Conservation (phyloP, 2,888 invertebrate genomes). For the Pyrgus malvae region DNA sequence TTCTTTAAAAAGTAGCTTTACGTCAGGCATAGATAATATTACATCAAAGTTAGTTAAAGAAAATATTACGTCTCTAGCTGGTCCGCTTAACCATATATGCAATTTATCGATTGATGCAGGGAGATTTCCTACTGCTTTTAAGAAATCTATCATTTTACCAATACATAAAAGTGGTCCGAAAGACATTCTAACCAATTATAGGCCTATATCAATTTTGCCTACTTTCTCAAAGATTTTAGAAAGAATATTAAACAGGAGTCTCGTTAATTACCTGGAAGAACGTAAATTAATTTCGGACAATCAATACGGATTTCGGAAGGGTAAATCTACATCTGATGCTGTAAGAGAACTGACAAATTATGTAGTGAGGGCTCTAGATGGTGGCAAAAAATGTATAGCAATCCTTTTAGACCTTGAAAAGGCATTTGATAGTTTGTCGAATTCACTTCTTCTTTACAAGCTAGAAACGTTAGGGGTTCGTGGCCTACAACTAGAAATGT, state of each 20-base stretch:
- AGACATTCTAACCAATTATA: not conserved
- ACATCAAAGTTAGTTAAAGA: not conserved
- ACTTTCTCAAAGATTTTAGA: slow-evolving; percentile 6
- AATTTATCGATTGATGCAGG: not conserved
- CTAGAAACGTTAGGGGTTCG: slow-evolving; percentile 1
- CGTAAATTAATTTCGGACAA: not conserved
- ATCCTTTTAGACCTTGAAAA: slow-evolving; percentile 7
- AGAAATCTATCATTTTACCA: slow-evolving; percentile 1
- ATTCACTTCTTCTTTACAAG: not conserved
- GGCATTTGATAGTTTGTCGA: slow-evolving; percentile 4
- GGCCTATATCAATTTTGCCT: slow-evolving; percentile 11
- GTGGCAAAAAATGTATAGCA: not conserved
- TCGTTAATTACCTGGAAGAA: not conserved
- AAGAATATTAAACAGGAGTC: not conserved
- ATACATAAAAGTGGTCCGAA: not conserved
- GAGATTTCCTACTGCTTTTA: not conserved
- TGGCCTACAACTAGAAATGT: not conserved
- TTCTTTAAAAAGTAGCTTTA: not conserved
- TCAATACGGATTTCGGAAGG: slow-evolving; percentile 10
- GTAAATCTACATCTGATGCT: slow-evolving; percentile 3
- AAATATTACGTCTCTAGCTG: not conserved
- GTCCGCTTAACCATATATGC: not conserved
- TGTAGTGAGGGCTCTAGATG: not conserved
- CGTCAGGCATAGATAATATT: slow-evolving; percentile 8
- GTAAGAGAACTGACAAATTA: not conserved